Percentiles rank a stretch among this genome's conserved stretches.
These are phyloP conservation scores for Pollenia angustigena DNA, from an alignment of 2,888 invertebrate genomes.

Conservation along the genomic window DNA sequence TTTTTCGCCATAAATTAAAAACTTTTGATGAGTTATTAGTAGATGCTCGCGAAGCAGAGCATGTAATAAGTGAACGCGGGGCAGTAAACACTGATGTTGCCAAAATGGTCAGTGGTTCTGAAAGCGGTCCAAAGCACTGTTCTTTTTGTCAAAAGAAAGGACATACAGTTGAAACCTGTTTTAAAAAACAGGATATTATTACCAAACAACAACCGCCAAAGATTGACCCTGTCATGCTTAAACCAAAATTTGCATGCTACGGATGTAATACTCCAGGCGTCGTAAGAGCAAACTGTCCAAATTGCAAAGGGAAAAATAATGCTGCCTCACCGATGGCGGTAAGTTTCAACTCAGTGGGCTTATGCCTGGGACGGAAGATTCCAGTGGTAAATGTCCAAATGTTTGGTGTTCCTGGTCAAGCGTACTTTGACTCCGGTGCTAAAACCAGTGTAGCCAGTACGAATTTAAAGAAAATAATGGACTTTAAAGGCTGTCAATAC, in stretches of 20 bases:
- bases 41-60: conserved; percentile 63
- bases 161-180: conserved; percentile 34
- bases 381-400: conserved; percentile 53
- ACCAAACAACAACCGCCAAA: background rate
- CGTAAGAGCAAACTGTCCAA: conserved; percentile 58
- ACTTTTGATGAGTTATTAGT: conserved; percentile 57
- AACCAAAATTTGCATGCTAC: conserved; percentile 60
- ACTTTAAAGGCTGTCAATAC: conserved; percentile 56
- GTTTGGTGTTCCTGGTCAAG: conserved; percentile 63
- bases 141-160: conserved; percentile 48
- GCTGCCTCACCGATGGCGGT: conserved; percentile 27
- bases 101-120: conserved; percentile 27
- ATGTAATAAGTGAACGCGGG: conserved; percentile 32
- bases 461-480: conserved; percentile 62
- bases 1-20: conserved; percentile 46
- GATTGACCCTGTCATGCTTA: conserved; percentile 1
- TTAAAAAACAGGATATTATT: conserved; percentile 26
- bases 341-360: conserved; percentile 44
- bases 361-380: conserved; percentile 43
- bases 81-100: conserved; percentile 26
- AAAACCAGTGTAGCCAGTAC: conserved; percentile 73
- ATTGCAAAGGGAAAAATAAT: conserved; percentile 35
- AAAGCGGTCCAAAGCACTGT: conserved; percentile 31
- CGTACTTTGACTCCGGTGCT: conserved; percentile 70
- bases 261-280: conserved; percentile 62